Conservation (phyloP, 1,140 invertebrate species). For the Halotydeus destructor region DNA sequence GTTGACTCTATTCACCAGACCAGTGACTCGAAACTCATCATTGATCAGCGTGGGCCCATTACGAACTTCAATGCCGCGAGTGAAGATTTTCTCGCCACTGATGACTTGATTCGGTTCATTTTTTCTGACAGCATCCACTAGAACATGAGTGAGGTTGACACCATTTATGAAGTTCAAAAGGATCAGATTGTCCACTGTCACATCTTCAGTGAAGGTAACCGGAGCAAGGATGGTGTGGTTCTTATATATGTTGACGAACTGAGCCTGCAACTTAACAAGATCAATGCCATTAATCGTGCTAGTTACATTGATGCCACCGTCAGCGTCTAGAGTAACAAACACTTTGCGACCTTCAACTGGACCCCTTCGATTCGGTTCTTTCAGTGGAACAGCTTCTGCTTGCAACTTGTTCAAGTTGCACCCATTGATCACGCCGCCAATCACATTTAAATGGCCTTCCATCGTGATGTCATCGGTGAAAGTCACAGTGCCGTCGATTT, state of each 20-base stretch:
- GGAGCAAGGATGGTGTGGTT: background rate
- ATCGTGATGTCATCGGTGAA: background rate
- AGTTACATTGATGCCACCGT: background rate
- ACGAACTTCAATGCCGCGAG: background rate
- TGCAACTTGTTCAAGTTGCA: background rate
- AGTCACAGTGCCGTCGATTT: background rate
- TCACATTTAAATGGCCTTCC: background rate
- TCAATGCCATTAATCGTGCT: background rate
- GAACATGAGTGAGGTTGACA: background rate
- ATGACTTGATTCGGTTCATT: conserved; percentile 1
- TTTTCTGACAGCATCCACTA: conserved; percentile 1
- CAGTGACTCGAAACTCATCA: background rate
- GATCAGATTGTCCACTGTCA: conserved; percentile 1
- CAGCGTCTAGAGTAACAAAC: background rate
- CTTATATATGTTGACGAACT: background rate
- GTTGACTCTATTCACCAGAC: conserved; percentile 2
- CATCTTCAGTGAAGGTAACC: background rate
- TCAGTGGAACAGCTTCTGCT: background rate
- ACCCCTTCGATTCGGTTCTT: background rate
- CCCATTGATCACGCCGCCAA: background rate
- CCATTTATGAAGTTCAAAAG: background rate
- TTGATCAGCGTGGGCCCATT: background rate
- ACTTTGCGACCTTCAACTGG: background rate
- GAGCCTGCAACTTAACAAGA: background rate
- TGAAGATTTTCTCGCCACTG: background rate